Evolutionary conservation across 2,113 vertebrate genomes (phyloP), one percentile per base, ranked within the genome.

Genomic region (Bambusicola thoracicus): DNA sequence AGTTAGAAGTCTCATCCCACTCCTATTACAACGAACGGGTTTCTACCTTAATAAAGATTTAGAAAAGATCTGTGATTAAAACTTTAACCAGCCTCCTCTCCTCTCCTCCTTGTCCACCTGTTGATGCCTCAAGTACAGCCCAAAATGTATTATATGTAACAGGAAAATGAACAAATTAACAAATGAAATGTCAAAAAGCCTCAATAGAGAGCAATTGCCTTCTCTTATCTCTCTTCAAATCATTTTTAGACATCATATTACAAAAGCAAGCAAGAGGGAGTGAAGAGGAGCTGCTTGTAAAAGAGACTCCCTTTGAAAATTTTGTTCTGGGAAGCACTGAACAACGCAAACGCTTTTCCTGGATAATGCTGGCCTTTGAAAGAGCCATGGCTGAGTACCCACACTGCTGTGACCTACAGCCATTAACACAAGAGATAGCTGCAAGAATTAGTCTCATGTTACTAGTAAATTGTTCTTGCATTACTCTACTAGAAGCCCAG

Each of bases 391-490:
- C 49, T 67, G 74, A 84, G 36, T 70, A 27, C 8, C 44, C 34
- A 32, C 17, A 40, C 5, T 10, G 6, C 25, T 8, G 8, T 66
- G 65, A 59, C 49, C 49, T 73, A 20, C 18, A 81, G 4, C 27
- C 66, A 86, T 59, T 84, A 73, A 62, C 1, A 1, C 24, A 18
- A 44, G 51, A 10, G 29, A 21, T 16, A 67, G 41, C 68, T 86
- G 46, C 15, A 36, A 74, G 55, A 70, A 82, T 94, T 77, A 48
- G 43, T 51, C 63, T 92, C 53, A 5, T n/a, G 41, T 86, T 92
- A 59, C 73, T 36, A 38, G 18, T 32, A 46, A 89, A 48, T 41
- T 49, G 32, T 29, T 81, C 77, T 81, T 10, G 0, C 41, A 22
- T 86, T 38, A 19, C 81, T 85, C 14, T 68, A 8, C 40, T 74